phyloP scores from a whole-genome alignment of 2,888 invertebrate genomes.

The Harpagoxenus sublaevis region DNA sequence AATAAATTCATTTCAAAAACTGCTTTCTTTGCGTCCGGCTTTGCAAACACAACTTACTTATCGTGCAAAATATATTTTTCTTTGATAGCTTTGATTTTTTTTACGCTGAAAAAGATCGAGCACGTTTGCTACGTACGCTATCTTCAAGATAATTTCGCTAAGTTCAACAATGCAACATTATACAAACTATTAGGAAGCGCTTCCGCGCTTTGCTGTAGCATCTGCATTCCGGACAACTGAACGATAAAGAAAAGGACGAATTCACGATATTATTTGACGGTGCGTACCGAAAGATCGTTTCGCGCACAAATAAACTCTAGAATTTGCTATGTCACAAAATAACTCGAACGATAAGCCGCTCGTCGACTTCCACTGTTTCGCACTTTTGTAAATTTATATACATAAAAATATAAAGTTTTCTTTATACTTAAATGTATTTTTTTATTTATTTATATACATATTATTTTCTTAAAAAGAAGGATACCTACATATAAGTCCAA shows the following conservation, averaged over 20 bases:
- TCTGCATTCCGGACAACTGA: background rate
- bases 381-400: no score
- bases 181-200: background rate
- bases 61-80: background rate
- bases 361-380: no score
- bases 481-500: no score
- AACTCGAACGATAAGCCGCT: no score
- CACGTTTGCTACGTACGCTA: constrained; percentile 8
- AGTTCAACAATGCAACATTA: background rate
- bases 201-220: background rate
- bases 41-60: background rate
- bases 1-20: constrained; percentile 3
- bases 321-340: no score
- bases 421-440: no score
- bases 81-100: background rate
- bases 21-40: background rate
- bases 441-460: no score
- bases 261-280: background rate
- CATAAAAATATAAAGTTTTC: no score
- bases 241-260: background rate
- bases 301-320: no score
- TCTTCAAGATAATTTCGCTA: constrained; percentile 1
- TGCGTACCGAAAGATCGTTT: no score
- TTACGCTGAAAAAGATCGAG: background rate
- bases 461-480: no score